Percentiles rank a stretch among this genome's conserved stretches.
Evolutionary conservation across 1,140 invertebrate species (phyloP).

Genomic region (Gryllus bimaculatus): DNA sequence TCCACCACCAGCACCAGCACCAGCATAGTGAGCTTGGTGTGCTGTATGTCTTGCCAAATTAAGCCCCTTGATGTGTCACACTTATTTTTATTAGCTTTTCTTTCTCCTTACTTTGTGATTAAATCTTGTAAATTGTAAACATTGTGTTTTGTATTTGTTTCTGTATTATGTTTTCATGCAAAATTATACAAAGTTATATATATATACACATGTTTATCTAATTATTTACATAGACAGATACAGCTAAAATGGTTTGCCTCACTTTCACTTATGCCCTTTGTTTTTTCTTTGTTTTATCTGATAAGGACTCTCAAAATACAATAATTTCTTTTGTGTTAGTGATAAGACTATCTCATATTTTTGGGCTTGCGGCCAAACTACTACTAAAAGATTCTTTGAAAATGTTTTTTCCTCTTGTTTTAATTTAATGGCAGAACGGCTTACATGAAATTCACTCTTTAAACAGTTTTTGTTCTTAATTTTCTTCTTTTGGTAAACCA

Average conservation of each 20-base stretch:
- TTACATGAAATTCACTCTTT: no score
- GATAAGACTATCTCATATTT: no score
- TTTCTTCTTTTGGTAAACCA: no score
- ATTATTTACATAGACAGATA: not conserved
- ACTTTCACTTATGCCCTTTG: not conserved
- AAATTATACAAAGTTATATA: constrained; percentile 19
- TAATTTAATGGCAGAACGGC: no score
- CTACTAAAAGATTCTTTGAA: no score
- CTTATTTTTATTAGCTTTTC: not conserved
- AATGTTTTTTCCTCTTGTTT: no score
- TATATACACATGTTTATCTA: constrained; percentile 13
- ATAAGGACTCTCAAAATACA: no score
- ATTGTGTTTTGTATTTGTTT: constrained; percentile 17
- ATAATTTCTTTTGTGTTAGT: no score
- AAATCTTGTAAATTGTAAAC: constrained; percentile 16
- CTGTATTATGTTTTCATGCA: constrained; percentile 21
- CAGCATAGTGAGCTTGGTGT: not conserved
- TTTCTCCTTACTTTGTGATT: not conserved
- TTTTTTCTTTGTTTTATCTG: not conserved
- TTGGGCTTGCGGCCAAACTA: no score
- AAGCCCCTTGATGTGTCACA: not conserved
- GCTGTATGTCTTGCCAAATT: constrained; percentile 10
- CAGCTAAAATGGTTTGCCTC: not conserved
- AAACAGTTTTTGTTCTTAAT: no score
- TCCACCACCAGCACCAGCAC: not conserved